Evolutionary conservation across 2,113 vertebrate species (phyloP).

Genomic region (Donacobius atricapilla): DNA sequence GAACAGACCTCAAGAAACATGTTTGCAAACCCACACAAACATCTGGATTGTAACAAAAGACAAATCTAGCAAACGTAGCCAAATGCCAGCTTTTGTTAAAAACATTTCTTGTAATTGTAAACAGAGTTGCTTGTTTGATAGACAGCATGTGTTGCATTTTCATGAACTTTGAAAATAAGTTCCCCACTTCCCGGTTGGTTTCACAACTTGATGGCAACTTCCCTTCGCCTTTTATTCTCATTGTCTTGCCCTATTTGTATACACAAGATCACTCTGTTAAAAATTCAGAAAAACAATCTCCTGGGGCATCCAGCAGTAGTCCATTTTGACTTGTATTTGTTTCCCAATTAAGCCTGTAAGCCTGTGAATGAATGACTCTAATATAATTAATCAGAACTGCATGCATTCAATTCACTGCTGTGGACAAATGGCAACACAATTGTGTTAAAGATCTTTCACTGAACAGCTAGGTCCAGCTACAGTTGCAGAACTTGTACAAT

Average conservation of each 20-base stretch:
- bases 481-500: background rate
- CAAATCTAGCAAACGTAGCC: constrained; percentile 7
- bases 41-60: constrained; percentile 33
- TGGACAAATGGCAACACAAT: background rate
- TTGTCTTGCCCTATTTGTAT: constrained; percentile 4
- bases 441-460: background rate
- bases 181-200: constrained; percentile 21
- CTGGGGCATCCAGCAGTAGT: constrained; percentile 16
- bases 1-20: background rate
- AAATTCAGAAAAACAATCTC: constrained; percentile 25
- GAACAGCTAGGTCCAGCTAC: background rate
- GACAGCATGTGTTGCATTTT: constrained; percentile 39
- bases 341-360: constrained; percentile 30
- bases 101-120: constrained; percentile 31
- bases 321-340: constrained; percentile 34
- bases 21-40: background rate
- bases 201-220: constrained; percentile 17
- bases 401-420: background rate
- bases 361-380: constrained; percentile 5
- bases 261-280: background rate
- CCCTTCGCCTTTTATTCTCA: constrained; percentile 7
- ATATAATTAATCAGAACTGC: constrained; percentile 19
- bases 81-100: constrained; percentile 49
- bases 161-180: background rate
- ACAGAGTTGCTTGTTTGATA: constrained; percentile 27